Base-by-base conservation (phyloP, 2,113 vertebrate genomes). In the Aix galericulata region DNA sequence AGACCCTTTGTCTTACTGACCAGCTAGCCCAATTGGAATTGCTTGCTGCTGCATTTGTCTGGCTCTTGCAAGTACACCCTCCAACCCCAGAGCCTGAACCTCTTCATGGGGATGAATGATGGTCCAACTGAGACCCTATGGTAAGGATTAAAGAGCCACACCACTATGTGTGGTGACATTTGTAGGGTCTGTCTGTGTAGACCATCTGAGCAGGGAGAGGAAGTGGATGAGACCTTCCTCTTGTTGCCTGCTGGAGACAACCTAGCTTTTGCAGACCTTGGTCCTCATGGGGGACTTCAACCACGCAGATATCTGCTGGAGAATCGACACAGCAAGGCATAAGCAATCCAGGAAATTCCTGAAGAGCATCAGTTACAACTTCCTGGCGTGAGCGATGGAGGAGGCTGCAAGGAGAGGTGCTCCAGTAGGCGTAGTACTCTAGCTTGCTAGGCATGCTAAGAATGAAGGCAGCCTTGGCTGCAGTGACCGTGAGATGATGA, bases 251-350 rank as follows among this genome's bases (percentile, higher is more conserved):
- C 22, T 87, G 46, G 32, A 36, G 60, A 58, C 32, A 53, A 25
- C 12, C 25, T 85, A 1, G 21, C 9, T 7, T 64, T 32, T 3
- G 2, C 58, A 79, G 46, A 29, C 20, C 69, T 82, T 85, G 29
- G 9, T 29, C 13, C 13, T 88, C 5, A 0, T 62, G 69, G 32
- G 13, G n/a, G 29, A 73, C 63, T 84, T 59, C 17, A 31, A 0
- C 17, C 8, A 8, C 55, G 55, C 13, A 0, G 0, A 0, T 44
- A 25, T 8, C 46, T 64, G 8, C 64, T 93, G 60, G 8, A 69
- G 11, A 14, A 56, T 6, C 40, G 71, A 8, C n/a, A 11, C 9
- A 74, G 17, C 21, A 17, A 13, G 11, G 3, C 11, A 10, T 48
- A 76, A 82, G 31, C 22, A 80, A 36, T 80, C 32, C 32, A 26